These are phyloP conservation scores for Trachymyrmex septentrionalis DNA, from an alignment of 1,140 invertebrate genomes.

Conservation along the genomic window DNA sequence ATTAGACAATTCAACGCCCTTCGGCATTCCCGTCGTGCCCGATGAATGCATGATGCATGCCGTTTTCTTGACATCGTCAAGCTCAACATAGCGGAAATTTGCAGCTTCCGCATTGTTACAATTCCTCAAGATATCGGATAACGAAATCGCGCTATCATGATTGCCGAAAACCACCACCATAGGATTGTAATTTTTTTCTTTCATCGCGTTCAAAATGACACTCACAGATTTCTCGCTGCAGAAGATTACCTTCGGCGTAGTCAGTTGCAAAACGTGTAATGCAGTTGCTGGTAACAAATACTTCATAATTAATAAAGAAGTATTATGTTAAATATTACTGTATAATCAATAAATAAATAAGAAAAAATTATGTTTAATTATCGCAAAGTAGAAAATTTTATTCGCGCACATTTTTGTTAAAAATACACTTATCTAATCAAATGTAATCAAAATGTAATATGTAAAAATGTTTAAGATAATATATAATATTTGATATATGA, in stretches of 20 bases:
- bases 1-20: constrained; percentile 91
- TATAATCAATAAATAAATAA: neutral
- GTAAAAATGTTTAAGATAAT: neutral
- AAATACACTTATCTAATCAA: neutral
- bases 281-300: constrained; percentile 53
- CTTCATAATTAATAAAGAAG: neutral
- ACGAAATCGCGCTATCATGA: neutral
- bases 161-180: constrained; percentile 76
- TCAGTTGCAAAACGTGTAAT: constrained; percentile 44
- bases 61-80: constrained; percentile 52
- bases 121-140: constrained; percentile 47
- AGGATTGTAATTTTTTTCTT: constrained; percentile 46
- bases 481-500: neutral
- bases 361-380: constrained; percentile 6
- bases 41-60: constrained; percentile 87
- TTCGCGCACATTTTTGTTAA: neutral
- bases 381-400: neutral
- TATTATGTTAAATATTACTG: constrained; percentile 3
- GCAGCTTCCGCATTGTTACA: constrained; percentile 25
- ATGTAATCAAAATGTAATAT: neutral
- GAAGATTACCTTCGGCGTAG: constrained; percentile 71
- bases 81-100: constrained; percentile 53
- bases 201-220: constrained; percentile 21
- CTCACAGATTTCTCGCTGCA: constrained; percentile 56
- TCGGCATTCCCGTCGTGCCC: constrained; percentile 92